Evolutionary conservation across 2,797 vertebrate genomes (phyloP).

Genomic region (Anguilla pacifica): DNA sequence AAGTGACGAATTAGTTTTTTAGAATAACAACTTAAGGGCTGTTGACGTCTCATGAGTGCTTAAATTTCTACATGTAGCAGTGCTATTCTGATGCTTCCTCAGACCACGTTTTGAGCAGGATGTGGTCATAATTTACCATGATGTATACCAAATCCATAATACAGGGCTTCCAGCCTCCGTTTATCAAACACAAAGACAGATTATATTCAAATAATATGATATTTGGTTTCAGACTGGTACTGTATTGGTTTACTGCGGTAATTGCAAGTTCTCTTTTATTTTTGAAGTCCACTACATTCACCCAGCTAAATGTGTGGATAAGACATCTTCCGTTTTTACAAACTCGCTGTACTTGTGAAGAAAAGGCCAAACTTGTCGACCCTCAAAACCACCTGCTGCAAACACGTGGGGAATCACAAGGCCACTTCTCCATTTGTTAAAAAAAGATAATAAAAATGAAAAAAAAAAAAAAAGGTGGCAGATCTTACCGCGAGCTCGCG

Average conservation of each 20-base stretch:
- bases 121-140: neutral
- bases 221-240: neutral
- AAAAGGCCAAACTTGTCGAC: too few relatives aligned
- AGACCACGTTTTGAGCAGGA: neutral
- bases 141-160: neutral
- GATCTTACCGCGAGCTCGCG: slow-evolving; percentile 74
- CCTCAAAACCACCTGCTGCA: neutral
- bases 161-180: neutral
- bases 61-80: slow-evolving; percentile 24
- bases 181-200: neutral
- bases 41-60: neutral
- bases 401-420: neutral
- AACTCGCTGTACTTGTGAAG: neutral
- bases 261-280: neutral
- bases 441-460: neutral
- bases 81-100: neutral
- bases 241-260: neutral
- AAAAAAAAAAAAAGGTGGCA: too few relatives aligned
- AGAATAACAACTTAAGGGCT: neutral
- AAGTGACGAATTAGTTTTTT: too few relatives aligned
- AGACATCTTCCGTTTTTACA: neutral
- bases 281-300: neutral
- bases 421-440: neutral
- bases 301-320: neutral
- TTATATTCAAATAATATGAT: neutral